Evolutionary conservation across 2,113 vertebrate species (phyloP).

Genomic region (Etheostoma cragini): DNA sequence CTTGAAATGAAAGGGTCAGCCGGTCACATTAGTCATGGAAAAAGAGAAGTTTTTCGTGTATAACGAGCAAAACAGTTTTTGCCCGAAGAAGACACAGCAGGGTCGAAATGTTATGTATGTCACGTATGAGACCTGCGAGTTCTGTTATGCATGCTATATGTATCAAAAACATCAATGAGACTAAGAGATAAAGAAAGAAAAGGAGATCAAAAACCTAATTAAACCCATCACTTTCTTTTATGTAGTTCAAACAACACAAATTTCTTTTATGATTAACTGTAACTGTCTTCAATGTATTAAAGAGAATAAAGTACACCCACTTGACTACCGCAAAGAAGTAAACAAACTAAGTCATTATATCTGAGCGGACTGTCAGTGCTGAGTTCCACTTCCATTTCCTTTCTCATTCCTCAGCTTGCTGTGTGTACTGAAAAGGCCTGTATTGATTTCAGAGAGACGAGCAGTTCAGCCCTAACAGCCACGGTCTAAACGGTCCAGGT

Average conservation of each 20-base stretch:
- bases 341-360: constrained; percentile 23
- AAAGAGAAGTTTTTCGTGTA: no score
- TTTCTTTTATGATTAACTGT: background rate
- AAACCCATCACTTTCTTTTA: background rate
- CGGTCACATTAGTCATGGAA: no score
- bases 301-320: background rate
- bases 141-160: background rate
- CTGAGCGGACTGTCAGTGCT: background rate
- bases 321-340: constrained; percentile 9
- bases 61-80: no score
- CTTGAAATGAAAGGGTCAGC: no score
- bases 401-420: constrained; percentile 22
- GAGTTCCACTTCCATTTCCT: constrained; percentile 33
- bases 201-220: background rate
- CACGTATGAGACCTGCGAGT: constrained; percentile 27
- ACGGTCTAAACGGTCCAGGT: constrained; percentile 17
- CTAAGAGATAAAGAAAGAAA: background rate
- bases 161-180: background rate
- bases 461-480: constrained; percentile 3
- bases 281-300: constrained; percentile 8
- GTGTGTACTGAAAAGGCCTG: constrained; percentile 22
- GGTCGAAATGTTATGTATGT: no score
- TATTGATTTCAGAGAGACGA: constrained; percentile 26
- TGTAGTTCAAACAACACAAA: background rate
- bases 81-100: no score